Base-by-base conservation (phyloP, 2,888 invertebrate genomes). In the Microctonus brassicae region DNA sequence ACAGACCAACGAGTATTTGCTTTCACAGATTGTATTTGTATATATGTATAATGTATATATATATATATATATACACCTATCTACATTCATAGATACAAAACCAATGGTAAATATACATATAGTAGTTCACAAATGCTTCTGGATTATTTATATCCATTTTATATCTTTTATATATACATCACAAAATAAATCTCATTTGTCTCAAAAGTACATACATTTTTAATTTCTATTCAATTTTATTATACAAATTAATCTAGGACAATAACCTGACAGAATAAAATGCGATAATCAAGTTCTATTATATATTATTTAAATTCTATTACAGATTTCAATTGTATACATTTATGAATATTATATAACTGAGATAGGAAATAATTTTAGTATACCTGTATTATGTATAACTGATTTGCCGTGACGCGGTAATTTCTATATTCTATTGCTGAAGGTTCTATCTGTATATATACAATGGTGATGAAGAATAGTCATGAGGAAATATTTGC, bases 1-100 rank as follows among this genome's bases (percentile, higher is more conserved):
- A 61, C 68, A 61, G 1, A 68, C 17, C 34, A 22, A 52, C 67
- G 24, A 68, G 68, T 61, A 61, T 68, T 61, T 68, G 34, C 68
- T 61, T 20, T 17, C 17, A 17, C 34, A 17, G 6, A 17, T 26
- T 11, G 10, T 22, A 17, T 55, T 1, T 26, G 11, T 24, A 22
- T 24, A 10, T 13, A 10, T 13, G 55, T 13, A 7, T 55, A 13
- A 57, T 9, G 24, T 57, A 42, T 55, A 24, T 42, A 34, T 42
- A 9, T 20, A 11, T 47, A 58, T 39, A 57, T 9, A 17, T 57
- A 42, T 55, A 24, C 29, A 34, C 7, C 4, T 47, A 47, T 47
- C 3, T 39, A n/a, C 3, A 39, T 11, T 5, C 39, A 47, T 5
- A 5, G 7, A 47, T 47, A 47, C 1, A 47, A 47, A 17, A 47